These are phyloP conservation scores for Periophthalmodon schlosseri DNA, from an alignment of 2,113 vertebrate species.

Conservation along the genomic window DNA sequence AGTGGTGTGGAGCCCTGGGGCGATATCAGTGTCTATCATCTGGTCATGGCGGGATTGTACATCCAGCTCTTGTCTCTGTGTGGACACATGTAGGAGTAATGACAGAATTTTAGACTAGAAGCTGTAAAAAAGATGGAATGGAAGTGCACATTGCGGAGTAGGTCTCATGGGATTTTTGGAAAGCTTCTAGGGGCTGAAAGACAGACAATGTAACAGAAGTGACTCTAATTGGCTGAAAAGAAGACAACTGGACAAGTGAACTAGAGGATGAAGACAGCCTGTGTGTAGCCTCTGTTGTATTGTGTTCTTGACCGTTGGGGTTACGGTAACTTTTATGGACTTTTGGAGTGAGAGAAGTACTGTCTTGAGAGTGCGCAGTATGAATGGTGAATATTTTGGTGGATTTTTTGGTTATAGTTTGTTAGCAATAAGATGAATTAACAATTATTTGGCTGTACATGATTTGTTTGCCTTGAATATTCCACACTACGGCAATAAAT, in stretches of 20 bases:
- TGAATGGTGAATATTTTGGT: background rate
- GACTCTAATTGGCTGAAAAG: conserved; percentile 64
- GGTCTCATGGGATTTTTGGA: conserved; percentile 34
- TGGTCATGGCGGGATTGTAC: conserved; percentile 14
- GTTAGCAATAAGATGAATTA: no score
- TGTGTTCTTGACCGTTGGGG: conserved; percentile 19
- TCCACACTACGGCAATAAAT: no score
- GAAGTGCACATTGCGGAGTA: conserved; percentile 17
- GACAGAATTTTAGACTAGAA: conserved; percentile 14
- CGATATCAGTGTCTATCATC: background rate
- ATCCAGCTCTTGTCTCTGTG: background rate
- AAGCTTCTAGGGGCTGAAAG: conserved; percentile 45
- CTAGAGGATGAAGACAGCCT: conserved; percentile 26
- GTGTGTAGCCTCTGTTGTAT: conserved; percentile 26
- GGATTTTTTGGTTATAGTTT: background rate
- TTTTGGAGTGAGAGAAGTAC: background rate
- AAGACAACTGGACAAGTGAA: conserved; percentile 43
- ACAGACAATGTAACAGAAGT: conserved; percentile 34
- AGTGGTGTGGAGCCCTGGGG: background rate
- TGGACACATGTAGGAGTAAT: conserved; percentile 32
- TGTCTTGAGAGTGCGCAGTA: background rate
- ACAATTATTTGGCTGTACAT: no score
- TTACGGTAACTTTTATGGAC: conserved; percentile 8
- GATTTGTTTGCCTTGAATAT: no score
- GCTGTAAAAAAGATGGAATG: conserved; percentile 18